phyloP scores from a whole-genome alignment of 2,797 vertebrate genomes.

The Antrozous pallidus region DNA sequence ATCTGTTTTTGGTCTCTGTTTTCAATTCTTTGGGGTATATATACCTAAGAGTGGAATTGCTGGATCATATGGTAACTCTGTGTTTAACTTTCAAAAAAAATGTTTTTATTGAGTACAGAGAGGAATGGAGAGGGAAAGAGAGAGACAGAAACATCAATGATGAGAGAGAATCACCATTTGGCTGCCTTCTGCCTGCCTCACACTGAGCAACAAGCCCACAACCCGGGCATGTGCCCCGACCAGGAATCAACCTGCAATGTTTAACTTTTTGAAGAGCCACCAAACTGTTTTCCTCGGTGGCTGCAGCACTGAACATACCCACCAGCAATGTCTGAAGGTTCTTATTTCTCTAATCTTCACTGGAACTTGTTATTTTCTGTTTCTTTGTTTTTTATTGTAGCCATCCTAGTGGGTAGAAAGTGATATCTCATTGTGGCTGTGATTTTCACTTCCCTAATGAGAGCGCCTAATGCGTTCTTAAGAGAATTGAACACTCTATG shows the following conservation, averaged over 20 bases:
- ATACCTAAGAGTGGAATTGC: background rate
- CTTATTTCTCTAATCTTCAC: background rate
- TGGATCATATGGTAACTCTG: background rate
- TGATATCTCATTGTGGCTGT: background rate
- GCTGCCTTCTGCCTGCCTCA: background rate
- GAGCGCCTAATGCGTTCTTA: background rate
- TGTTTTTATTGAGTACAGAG: background rate
- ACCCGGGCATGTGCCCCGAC: too few relatives aligned
- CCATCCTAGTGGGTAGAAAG: background rate
- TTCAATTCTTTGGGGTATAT: background rate
- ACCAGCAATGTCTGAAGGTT: background rate
- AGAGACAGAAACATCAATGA: background rate
- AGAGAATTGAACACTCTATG: background rate
- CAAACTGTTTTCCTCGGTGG: background rate
- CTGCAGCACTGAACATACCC: background rate
- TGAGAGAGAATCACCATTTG: background rate
- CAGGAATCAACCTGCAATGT: background rate
- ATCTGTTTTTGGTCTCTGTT: background rate
- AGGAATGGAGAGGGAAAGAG: background rate
- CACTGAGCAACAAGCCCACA: background rate
- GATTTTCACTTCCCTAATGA: conserved; percentile 24
- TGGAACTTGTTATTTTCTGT: background rate
- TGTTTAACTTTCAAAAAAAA: background rate
- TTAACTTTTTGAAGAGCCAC: background rate
- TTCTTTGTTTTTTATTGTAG: background rate